Percentiles rank a stretch among this genome's conserved stretches.
These are phyloP conservation scores for Hyles euphorbiae DNA, from an alignment of 1,140 invertebrate species.

Conservation along the genomic window DNA sequence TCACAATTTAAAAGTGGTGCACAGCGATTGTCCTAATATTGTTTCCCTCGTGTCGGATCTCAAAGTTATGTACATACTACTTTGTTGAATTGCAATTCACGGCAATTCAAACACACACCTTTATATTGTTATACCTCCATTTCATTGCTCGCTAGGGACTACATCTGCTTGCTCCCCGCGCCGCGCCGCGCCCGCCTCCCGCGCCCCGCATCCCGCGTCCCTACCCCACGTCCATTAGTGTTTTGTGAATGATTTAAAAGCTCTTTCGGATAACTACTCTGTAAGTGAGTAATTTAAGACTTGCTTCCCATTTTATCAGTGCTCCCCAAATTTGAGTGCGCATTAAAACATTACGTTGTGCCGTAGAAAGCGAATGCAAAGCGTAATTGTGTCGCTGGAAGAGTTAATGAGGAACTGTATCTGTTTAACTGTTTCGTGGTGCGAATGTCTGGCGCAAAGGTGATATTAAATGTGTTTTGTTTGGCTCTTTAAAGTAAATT, in stretches of 20 bases:
- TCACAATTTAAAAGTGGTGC: no score
- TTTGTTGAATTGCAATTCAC: conserved; percentile 52
- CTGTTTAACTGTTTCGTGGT: no score
- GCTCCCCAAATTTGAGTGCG: conserved; percentile 72
- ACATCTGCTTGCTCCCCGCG: conserved; percentile 48
- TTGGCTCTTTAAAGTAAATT: no score
- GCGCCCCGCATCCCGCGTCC: conserved; percentile 22
- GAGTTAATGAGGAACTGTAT: neutral
- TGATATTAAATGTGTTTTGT: no score
- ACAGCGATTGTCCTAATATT: no score
- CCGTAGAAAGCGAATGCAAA: neutral
- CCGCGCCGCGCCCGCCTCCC: conserved; percentile 12
- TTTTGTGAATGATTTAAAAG: conserved; percentile 76
- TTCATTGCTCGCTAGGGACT: conserved; percentile 70
- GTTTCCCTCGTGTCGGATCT: no score
- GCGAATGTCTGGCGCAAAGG: no score
- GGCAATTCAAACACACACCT: conserved; percentile 67
- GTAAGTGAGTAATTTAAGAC: conserved; percentile 75
- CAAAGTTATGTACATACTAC: no score
- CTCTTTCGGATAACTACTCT: conserved; percentile 75
- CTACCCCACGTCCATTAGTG: conserved; percentile 72
- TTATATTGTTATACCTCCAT: conserved; percentile 73
- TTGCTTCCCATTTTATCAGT: conserved; percentile 73
- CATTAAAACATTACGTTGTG: conserved; percentile 66
- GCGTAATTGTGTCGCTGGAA: conserved; percentile 2